Evolutionary conservation across 2,888 invertebrate genomes (phyloP).

Genomic region (Tenthredo notha): DNA sequence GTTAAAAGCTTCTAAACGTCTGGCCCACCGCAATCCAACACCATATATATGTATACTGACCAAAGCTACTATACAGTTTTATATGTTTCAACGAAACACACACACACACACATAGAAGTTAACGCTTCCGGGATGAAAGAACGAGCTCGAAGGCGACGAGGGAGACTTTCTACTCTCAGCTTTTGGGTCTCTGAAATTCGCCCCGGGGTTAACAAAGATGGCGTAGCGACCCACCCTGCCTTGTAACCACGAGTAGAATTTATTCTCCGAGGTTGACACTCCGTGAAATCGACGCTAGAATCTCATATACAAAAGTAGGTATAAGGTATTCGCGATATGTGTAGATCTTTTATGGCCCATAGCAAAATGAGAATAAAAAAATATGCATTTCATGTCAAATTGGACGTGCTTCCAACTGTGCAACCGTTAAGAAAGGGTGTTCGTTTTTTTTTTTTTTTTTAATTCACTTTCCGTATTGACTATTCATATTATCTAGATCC

Average conservation of each 20-base stretch:
- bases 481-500: neutral
- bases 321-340: neutral
- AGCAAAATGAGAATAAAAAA: neutral
- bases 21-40: slow-evolving; percentile 44
- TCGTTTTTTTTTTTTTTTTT: neutral
- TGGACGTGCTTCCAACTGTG: neutral
- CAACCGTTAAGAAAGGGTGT: neutral
- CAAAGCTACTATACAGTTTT: neutral
- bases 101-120: neutral
- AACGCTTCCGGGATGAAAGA: slow-evolving; percentile 32
- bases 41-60: slow-evolving; percentile 1
- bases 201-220: slow-evolving; percentile 28
- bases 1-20: slow-evolving; percentile 61
- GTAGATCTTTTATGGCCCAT: neutral
- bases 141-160: neutral
- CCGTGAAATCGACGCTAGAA: slow-evolving; percentile 27
- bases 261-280: slow-evolving; percentile 13
- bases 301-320: neutral
- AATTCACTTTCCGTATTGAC: neutral
- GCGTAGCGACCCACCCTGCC: slow-evolving; percentile 6
- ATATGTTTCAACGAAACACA: slow-evolving; percentile 15
- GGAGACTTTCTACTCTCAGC: neutral
- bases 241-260: neutral
- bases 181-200: slow-evolving; percentile 12
- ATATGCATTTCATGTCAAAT: neutral